These are phyloP conservation scores for Scatophagus argus DNA, from an alignment of 2,113 vertebrate species.

Conservation along the genomic window DNA sequence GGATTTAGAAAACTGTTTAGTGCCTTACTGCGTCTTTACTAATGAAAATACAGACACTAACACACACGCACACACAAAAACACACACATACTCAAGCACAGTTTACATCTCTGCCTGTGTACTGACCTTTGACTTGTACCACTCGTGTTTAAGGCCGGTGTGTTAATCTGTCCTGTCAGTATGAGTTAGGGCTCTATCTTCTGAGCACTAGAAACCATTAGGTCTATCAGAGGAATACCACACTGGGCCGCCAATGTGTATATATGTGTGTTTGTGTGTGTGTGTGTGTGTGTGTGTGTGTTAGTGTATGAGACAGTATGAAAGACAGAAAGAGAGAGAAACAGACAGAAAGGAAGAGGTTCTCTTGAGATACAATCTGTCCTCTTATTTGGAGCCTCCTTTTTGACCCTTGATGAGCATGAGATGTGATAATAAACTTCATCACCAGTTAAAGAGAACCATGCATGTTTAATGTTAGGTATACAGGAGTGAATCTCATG, in stretches of 20 bases:
- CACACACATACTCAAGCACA: not conserved
- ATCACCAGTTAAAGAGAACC: not conserved
- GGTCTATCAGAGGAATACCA: constrained; percentile 37
- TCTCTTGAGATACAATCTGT: constrained; percentile 24
- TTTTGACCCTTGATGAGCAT: constrained; percentile 15
- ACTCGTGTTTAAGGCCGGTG: constrained; percentile 54
- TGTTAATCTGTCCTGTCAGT: constrained; percentile 58
- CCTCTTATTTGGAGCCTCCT: constrained; percentile 9
- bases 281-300: constrained; percentile 5
- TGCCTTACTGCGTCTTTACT: not conserved
- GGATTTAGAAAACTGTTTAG: not conserved
- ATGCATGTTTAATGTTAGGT: not conserved
- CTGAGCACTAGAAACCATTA: constrained; percentile 47
- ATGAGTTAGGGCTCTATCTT: constrained; percentile 47
- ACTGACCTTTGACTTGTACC: constrained; percentile 60
- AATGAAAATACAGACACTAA: not conserved
- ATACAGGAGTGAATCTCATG: not conserved
- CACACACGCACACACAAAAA: not conserved
- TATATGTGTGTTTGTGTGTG: constrained; percentile 24
- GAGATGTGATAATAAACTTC: constrained; percentile 19
- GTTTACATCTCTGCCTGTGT: constrained; percentile 22
- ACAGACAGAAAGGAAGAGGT: constrained; percentile 20
- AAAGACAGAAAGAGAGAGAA: not conserved
- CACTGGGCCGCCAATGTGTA: not conserved
- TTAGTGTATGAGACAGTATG: constrained; percentile 12